Conservation (phyloP, 1,140 invertebrate genomes). For the Tetramorium parvispinum region DNA sequence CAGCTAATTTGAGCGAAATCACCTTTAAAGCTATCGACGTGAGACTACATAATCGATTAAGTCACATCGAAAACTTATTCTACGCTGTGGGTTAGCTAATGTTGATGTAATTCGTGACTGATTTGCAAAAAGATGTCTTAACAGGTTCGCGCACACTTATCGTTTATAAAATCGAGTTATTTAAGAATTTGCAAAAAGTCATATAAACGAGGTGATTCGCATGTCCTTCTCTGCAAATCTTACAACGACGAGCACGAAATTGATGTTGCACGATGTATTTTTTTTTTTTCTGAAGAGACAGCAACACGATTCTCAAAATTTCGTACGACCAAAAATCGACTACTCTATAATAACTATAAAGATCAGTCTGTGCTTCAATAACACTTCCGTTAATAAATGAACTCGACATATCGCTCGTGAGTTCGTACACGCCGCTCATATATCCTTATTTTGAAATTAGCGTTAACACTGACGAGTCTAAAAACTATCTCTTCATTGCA, state of each 20-base stretch:
- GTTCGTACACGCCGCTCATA: constrained; percentile 37
- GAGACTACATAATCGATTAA: constrained; percentile 51
- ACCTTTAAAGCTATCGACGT: not conserved
- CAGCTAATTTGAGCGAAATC: constrained; percentile 17
- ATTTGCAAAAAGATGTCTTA: constrained; percentile 12
- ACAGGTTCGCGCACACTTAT: not conserved
- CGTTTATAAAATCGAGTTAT: not conserved
- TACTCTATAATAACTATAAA: constrained; percentile 67
- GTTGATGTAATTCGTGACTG: constrained; percentile 36
- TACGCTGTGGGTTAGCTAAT: constrained; percentile 53
- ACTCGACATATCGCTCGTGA: constrained; percentile 43
- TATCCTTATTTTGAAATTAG: constrained; percentile 20
- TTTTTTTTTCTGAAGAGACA: constrained; percentile 19
- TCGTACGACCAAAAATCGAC: constrained; percentile 30
- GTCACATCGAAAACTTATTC: constrained; percentile 64
- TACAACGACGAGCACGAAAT: constrained; percentile 31
- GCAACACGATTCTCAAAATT: constrained; percentile 33
- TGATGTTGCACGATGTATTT: constrained; percentile 22
- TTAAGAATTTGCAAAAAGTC: not conserved
- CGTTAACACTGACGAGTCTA: constrained; percentile 16
- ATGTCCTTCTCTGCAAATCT: not conserved
- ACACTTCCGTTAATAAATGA: constrained; percentile 47
- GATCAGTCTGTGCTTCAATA: constrained; percentile 71
- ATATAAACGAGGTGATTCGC: not conserved
- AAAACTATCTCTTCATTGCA: not conserved